These are phyloP conservation scores for Eustalomyia histrio DNA, from an alignment of 2,888 invertebrate genomes.

Conservation along the genomic window DNA sequence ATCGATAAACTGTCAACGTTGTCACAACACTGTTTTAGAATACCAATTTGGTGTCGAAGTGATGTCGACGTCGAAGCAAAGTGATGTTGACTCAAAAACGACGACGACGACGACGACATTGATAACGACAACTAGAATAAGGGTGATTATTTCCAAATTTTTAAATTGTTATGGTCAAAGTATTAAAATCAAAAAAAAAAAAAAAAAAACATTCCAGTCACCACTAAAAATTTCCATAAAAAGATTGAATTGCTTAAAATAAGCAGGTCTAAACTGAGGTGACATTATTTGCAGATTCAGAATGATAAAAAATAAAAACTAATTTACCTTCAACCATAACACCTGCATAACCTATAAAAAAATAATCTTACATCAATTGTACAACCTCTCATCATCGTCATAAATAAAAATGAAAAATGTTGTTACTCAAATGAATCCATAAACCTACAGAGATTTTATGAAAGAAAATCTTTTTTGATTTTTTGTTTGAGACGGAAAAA, in stretches of 20 bases:
- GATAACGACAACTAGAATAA: no score
- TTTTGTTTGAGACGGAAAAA: not conserved
- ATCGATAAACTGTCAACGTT: no score
- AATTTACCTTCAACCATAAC: conserved; percentile 56
- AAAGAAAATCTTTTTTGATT: conserved; percentile 45
- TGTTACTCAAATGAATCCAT: conserved; percentile 43
- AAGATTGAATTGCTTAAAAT: not conserved
- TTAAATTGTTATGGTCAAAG: not conserved
- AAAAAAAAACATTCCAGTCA: not conserved
- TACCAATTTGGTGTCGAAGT: no score
- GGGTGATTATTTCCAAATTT: not conserved
- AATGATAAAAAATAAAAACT: not conserved
- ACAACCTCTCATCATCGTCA: conserved; percentile 53
- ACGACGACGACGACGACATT: no score
- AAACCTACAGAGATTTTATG: conserved; percentile 40
- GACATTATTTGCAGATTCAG: not conserved
- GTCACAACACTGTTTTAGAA: no score
- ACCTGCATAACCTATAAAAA: conserved; percentile 62
- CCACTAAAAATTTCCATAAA: not conserved
- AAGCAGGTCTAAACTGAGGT: not conserved
- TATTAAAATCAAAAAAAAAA: no score
- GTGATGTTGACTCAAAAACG: no score
- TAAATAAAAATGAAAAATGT: conserved; percentile 22
- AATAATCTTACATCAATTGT: conserved; percentile 57
- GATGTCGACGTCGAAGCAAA: no score